These are phyloP conservation scores for Aelia acuminata DNA, from an alignment of 2,888 invertebrate genomes.

Conservation along the genomic window DNA sequence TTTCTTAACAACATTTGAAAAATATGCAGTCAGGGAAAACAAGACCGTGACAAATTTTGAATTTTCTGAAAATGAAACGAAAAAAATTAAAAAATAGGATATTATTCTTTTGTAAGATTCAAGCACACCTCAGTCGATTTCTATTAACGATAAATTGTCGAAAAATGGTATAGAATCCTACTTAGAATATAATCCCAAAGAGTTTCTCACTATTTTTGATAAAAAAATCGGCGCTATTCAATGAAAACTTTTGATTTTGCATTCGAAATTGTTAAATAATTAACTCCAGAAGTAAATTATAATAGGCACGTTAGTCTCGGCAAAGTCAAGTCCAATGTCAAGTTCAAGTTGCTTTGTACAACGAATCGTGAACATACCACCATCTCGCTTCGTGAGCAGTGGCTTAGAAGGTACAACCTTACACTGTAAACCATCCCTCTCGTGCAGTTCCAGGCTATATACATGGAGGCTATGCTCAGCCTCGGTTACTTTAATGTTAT, in stretches of 20 bases:
- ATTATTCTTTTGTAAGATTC: no score
- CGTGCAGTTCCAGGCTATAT: not conserved
- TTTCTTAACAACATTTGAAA: no score
- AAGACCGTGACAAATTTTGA: no score
- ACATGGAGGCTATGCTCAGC: not conserved
- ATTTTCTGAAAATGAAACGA: no score
- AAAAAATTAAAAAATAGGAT: no score
- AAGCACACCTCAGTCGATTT: no score
- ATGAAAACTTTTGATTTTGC: not conserved
- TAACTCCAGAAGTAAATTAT: not conserved
- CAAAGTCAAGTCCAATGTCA: not conserved
- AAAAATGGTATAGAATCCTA: no score
- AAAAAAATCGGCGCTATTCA: no score
- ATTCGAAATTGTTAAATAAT: not conserved
- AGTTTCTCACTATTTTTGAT: no score
- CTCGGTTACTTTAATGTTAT: not conserved
- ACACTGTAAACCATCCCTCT: not conserved
- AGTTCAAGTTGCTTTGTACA: not conserved
- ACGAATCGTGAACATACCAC: not conserved
- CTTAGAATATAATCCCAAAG: no score
- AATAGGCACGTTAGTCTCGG: not conserved
- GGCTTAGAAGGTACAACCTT: constrained; percentile 21
- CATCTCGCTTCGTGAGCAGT: not conserved
- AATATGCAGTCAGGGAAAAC: no score
- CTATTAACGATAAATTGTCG: no score